phyloP scores from a whole-genome alignment of 2,797 vertebrate species.

The Adelosebastes latens region DNA sequence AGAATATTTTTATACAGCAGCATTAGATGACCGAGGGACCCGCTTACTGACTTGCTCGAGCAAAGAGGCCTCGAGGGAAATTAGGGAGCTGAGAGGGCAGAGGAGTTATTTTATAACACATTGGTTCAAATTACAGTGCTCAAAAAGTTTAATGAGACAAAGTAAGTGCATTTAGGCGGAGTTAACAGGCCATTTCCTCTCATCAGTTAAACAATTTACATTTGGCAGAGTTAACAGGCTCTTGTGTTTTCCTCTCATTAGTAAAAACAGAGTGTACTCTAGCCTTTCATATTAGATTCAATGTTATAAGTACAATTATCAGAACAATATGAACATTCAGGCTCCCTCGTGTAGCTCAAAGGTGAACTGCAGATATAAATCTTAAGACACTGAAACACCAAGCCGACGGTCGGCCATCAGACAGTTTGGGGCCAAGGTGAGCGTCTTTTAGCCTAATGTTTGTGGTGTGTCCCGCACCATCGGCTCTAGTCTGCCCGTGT shows the following conservation, averaged over 20 bases:
- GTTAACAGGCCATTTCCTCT: neutral
- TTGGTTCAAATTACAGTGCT: neutral
- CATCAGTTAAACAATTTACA: neutral
- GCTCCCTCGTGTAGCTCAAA: neutral
- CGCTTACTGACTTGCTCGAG: neutral
- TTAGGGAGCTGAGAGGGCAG: neutral
- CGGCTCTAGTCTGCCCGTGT: no score
- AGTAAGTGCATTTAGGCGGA: neutral
- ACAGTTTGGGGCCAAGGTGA: no score
- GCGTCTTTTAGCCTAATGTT: no score
- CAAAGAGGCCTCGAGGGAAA: constrained; percentile 25
- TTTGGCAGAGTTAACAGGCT: neutral
- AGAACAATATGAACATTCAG: neutral
- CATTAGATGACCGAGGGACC: constrained; percentile 11
- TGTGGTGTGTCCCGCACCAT: no score
- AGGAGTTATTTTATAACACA: neutral
- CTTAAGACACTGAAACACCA: neutral
- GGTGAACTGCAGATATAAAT: neutral
- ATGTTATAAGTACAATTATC: neutral
- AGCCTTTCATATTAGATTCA: neutral
- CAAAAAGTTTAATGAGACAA: neutral
- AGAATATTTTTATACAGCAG: constrained; percentile 23
- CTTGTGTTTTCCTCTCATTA: no score
- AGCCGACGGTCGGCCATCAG: no score
- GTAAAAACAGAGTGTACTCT: neutral